These are phyloP conservation scores for Cercocebus atys DNA, from an alignment of 2,113 vertebrate genomes.

Conservation along the genomic window DNA sequence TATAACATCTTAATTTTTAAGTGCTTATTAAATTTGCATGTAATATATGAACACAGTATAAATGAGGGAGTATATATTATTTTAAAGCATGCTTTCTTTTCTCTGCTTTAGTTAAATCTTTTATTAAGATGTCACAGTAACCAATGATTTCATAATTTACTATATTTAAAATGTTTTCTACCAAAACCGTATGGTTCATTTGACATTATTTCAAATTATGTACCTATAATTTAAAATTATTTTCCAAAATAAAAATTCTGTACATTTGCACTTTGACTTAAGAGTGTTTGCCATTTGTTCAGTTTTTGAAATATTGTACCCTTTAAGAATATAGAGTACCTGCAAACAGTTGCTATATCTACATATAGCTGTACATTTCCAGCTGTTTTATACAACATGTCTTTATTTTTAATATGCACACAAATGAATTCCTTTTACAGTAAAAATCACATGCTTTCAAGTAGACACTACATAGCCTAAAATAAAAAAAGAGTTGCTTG, in stretches of 20 bases:
- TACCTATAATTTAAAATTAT: neutral
- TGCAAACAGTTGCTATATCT: neutral
- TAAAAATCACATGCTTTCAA: neutral
- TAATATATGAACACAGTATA: neutral
- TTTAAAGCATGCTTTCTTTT: neutral
- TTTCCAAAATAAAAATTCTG: neutral
- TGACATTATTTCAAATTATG: neutral
- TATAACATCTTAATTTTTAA: neutral
- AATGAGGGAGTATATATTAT: neutral
- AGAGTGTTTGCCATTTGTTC: neutral
- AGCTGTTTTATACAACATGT: neutral
- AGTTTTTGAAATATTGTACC: neutral
- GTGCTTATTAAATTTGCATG: neutral
- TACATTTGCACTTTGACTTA: neutral
- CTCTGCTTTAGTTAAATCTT: neutral
- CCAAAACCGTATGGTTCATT: neutral
- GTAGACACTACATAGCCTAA: constrained; percentile 1
- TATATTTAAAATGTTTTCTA: neutral
- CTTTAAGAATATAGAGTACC: neutral
- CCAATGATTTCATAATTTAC: neutral
- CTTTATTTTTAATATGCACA: neutral
- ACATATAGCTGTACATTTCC: neutral
- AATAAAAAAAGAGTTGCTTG: constrained; percentile 28
- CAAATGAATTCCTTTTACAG: neutral
- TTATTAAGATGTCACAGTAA: neutral